Base-by-base conservation (phyloP, 2,113 vertebrate genomes). In the Porphyrio hochstetteri region DNA sequence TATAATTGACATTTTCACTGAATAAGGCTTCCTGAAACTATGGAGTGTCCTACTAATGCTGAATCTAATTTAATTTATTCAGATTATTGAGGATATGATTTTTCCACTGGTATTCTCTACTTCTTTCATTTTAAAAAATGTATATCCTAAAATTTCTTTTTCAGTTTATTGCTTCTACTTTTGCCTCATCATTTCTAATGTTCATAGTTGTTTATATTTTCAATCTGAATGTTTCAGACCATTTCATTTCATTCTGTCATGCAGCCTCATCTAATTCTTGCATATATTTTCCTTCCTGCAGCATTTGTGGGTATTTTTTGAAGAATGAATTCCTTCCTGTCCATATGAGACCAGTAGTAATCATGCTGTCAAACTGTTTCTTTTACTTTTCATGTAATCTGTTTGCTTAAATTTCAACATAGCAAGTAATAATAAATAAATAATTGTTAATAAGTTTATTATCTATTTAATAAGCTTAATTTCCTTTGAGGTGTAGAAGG, bases 1-100 rank as follows among this genome's bases (percentile, higher is more conserved):
- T 7, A 60, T 95, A 96, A 96, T 95, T 82, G 92, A 94, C 93
- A 92, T 96, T 93, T 85, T 78, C 88, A 91, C 63, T 77, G 77
- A 86, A 76, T 69, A 94, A 86, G 65, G 50, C 53, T 95, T 96
- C 70, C 92, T 87, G 48, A 87, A 92, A 57, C 13, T 78, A 24
- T 84, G 42, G 56, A 88, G 27, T 84, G 61, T 89, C 83, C 90
- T 86, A 82, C 46, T 94, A 80, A 92, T 89, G 69, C 38, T 61
- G 7, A 46, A 69, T 82, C 40, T 88, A 74, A 71, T 91, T 76
- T 75, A 81, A 84, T 76, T 91, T 93, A 60, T 92, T 88, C 77
- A 70, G 36, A 72, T 87, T 84, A 56, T n/a, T 57, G 25, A 79
- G 70, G 86, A 55, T 79, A 65, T 55, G 8, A 13, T 74, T 92